Percentiles rank a stretch among this genome's conserved stretches.
phyloP scores from a whole-genome alignment of 2,113 vertebrate genomes.

The Aptenodytes forsteri region DNA sequence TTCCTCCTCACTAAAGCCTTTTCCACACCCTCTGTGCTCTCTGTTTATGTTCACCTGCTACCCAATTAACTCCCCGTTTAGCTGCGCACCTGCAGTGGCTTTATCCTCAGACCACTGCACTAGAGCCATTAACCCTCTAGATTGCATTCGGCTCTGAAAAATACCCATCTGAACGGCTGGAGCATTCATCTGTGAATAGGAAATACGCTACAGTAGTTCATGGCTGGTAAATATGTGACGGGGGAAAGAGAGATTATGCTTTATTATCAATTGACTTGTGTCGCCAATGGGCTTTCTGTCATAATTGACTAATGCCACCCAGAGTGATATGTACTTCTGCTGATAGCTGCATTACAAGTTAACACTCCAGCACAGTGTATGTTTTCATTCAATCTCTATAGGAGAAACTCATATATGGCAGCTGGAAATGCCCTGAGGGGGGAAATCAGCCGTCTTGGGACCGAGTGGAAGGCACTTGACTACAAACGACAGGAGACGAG shows the following conservation, averaged over 20 bases:
- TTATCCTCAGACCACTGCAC: constrained; percentile 57
- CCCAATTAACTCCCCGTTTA: constrained; percentile 70
- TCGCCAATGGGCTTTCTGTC: constrained; percentile 64
- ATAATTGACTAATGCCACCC: constrained; percentile 70
- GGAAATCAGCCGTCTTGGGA: constrained; percentile 50
- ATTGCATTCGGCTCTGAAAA: constrained; percentile 50
- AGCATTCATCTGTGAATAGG: constrained; percentile 67
- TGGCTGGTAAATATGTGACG: constrained; percentile 54
- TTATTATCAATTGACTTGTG: constrained; percentile 69
- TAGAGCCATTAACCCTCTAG: constrained; percentile 71
- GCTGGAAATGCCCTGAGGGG: constrained; percentile 37
- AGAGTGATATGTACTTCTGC: constrained; percentile 64
- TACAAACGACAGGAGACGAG: background rate
- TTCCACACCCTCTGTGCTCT: constrained; percentile 43
- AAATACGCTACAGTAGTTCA: constrained; percentile 60
- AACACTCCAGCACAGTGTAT: constrained; percentile 49
- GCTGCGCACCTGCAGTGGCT: constrained; percentile 55
- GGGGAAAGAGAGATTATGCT: constrained; percentile 50
- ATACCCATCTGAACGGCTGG: constrained; percentile 45
- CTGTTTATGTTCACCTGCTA: constrained; percentile 73
- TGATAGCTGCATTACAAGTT: constrained; percentile 64
- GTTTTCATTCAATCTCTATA: constrained; percentile 66
- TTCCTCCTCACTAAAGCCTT: constrained; percentile 45
- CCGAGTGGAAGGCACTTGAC: constrained; percentile 13
- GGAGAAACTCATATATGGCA: constrained; percentile 64